Base-by-base conservation (phyloP, 2,797 vertebrate genomes). In the Chelidonichthys spinosus region DNA sequence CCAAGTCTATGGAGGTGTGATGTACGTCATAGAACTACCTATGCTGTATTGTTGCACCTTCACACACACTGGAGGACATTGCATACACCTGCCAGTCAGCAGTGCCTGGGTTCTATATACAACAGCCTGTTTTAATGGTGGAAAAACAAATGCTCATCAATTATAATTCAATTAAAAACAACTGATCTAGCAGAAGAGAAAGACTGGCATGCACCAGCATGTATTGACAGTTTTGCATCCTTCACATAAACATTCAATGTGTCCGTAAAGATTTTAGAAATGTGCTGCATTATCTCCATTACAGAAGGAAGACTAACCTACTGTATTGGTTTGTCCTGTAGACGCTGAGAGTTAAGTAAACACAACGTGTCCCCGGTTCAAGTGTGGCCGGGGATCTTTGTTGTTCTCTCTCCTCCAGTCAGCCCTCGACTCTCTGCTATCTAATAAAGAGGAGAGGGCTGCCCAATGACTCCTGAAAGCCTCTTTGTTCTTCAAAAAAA, bases 1-100 rank as follows among this genome's bases (percentile, higher is more conserved):
- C 58, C 36, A 46, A 70, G 52, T 73, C 59, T 68, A 56, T 33
- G 37, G 37, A 74, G 43, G 25, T 13, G 18, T 64, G 70, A 36
- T 63, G 43, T 44, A 66, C n/a, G 17, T 39, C 44, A 56, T 59
- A 79, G 42, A 54, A 46, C 25, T 55, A 72, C 42, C 72, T 55
- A 76, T 52, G 54, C 60, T 42, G 54, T 49, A 66, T 3, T 65
- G 44, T 62, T 71, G 17, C 40, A 50, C 44, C 54, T 43, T 52
- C 49, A 52, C 32, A 60, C 43, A 80, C 25, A 68, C 35, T 15
- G 54, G 13, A 68, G 73, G 68, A 54, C 32, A 55, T 66, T 53
- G 76, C 32, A 66, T 53, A 6, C 15, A 58, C 61, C 47, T 54
- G 62, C 47, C 53, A 61, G 42, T 64, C 66, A 69, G 9, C 37